A percentile compares a stretch with the other conserved stretches of the same genome.
Evolutionary conservation across 2,888 invertebrate genomes (phyloP).

Genomic region (Heteropelma amictum): DNA sequence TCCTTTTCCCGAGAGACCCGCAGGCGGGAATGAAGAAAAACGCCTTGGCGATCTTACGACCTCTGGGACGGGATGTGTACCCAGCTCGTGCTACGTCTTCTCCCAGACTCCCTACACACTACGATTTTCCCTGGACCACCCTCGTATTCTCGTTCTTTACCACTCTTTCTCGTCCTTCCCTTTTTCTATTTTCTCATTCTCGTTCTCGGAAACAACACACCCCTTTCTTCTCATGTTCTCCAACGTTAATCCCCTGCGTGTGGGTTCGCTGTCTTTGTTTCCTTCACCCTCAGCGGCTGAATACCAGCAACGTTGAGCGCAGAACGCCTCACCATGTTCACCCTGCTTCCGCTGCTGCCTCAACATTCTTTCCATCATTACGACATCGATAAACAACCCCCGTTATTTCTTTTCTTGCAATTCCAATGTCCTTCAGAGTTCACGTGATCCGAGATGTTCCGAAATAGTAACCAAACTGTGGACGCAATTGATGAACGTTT

Average conservation of each 20-base stretch:
- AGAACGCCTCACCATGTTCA: too few relatives aligned
- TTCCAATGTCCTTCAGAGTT: too few relatives aligned
- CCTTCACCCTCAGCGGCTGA: slow-evolving; percentile 16
- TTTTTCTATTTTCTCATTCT: slow-evolving; percentile 28
- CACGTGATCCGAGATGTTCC: too few relatives aligned
- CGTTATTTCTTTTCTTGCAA: too few relatives aligned
- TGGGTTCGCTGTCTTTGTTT: slow-evolving; percentile 15
- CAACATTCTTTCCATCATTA: too few relatives aligned
- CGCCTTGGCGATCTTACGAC: slow-evolving; percentile 57
- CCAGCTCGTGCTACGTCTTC: slow-evolving; percentile 26
- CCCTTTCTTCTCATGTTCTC: slow-evolving; percentile 3
- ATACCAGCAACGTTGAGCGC: too few relatives aligned
- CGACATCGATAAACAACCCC: too few relatives aligned
- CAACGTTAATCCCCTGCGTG: slow-evolving; percentile 15
- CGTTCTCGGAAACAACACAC: slow-evolving; percentile 21
- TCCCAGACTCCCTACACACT: slow-evolving; percentile 4
- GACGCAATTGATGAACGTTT: too few relatives aligned
- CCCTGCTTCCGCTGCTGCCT: too few relatives aligned
- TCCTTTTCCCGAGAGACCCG: slow-evolving; percentile 34
- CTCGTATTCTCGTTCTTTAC: slow-evolving; percentile 8
- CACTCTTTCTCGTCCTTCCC: not conserved
- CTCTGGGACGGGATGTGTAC: slow-evolving; percentile 53
- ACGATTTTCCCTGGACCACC: slow-evolving; percentile 6
- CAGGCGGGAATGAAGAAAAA: slow-evolving; percentile 54
- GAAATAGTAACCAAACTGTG: too few relatives aligned